A percentile compares a stretch with the other conserved stretches of the same genome.
Evolutionary conservation across 1,140 invertebrate species (phyloP).

Genomic region (Drosophila nikananu): DNA sequence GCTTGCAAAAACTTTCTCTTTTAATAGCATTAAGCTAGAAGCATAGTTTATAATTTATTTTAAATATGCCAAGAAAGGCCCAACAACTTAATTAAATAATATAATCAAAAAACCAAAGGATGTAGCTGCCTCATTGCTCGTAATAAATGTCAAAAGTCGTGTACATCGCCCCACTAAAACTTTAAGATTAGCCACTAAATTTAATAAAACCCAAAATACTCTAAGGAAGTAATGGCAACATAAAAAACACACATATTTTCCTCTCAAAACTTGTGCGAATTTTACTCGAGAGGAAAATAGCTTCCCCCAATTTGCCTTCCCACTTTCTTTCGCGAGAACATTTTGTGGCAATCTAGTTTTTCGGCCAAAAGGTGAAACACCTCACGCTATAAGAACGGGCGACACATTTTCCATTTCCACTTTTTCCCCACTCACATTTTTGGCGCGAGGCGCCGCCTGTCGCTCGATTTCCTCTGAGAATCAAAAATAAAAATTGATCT

Average conservation of each 20-base stretch:
- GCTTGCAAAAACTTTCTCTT: not conserved
- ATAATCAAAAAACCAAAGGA: not conserved
- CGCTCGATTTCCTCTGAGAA: constrained; percentile 52
- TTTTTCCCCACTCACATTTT: constrained; percentile 31
- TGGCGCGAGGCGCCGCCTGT: constrained; percentile 57
- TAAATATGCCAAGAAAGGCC: not conserved
- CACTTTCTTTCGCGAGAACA: not conserved
- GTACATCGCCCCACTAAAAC: not conserved
- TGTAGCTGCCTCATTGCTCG: too few relatives aligned
- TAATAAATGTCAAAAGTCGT: not conserved
- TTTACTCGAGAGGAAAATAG: not conserved
- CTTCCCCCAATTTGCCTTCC: not conserved
- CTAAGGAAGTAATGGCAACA: not conserved
- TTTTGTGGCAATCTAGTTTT: constrained; percentile 36
- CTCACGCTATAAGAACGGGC: constrained; percentile 51
- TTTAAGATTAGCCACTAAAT: not conserved
- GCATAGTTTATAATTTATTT: not conserved
- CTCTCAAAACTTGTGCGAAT: not conserved
- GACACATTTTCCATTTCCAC: constrained; percentile 64
- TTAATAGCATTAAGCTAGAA: not conserved
- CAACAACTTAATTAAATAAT: not conserved
- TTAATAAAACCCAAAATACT: not conserved
- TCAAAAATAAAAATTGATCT: constrained; percentile 46
- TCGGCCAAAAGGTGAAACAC: constrained; percentile 74
- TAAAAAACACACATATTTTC: not conserved